phyloP scores from a whole-genome alignment of 1,140 invertebrate genomes.

The Steinernema khuongi region DNA sequence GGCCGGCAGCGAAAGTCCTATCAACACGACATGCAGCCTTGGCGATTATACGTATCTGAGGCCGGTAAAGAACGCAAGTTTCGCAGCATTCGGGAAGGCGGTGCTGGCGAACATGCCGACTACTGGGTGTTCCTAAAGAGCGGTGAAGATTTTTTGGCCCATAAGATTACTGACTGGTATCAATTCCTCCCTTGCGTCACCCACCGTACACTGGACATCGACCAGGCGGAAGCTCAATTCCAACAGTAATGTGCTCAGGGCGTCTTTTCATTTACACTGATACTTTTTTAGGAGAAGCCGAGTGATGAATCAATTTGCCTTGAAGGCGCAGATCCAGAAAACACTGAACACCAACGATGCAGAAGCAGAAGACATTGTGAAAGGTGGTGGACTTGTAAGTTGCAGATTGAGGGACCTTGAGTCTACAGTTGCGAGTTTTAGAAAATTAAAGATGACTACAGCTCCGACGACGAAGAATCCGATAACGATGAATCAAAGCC shows the following conservation, averaged over 20 bases:
- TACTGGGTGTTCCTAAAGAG: conserved; percentile 57
- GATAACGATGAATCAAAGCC: conserved; percentile 36
- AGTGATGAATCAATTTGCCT: conserved; percentile 57
- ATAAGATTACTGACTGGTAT: conserved; percentile 57
- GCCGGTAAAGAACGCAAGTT: conserved; percentile 37
- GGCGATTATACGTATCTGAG: conserved; percentile 43
- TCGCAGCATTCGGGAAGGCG: conserved; percentile 50
- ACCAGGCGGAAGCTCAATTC: conserved; percentile 57
- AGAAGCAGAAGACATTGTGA: conserved; percentile 25
- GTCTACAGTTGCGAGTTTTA: conserved; percentile 33
- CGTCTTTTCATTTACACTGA: conserved; percentile 6
- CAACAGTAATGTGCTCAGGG: conserved; percentile 24
- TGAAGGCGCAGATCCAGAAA: conserved; percentile 55
- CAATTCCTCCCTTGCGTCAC: conserved; percentile 47
- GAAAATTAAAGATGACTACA: conserved; percentile 57
- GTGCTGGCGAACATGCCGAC: conserved; percentile 53
- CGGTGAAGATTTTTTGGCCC: conserved; percentile 48
- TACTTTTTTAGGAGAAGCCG: conserved; percentile 38
- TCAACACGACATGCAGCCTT: conserved; percentile 52
- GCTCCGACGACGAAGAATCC: conserved; percentile 44
- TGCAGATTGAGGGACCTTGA: not conserved
- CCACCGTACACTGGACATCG: conserved; percentile 49
- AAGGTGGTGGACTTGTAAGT: conserved; percentile 20
- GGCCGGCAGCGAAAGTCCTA: conserved; percentile 46
- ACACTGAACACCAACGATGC: conserved; percentile 48